Evolutionary conservation across 2,113 vertebrate species (phyloP), one percentile per base, ranked within the genome.

Genomic region (Centrocercus urophasianus): DNA sequence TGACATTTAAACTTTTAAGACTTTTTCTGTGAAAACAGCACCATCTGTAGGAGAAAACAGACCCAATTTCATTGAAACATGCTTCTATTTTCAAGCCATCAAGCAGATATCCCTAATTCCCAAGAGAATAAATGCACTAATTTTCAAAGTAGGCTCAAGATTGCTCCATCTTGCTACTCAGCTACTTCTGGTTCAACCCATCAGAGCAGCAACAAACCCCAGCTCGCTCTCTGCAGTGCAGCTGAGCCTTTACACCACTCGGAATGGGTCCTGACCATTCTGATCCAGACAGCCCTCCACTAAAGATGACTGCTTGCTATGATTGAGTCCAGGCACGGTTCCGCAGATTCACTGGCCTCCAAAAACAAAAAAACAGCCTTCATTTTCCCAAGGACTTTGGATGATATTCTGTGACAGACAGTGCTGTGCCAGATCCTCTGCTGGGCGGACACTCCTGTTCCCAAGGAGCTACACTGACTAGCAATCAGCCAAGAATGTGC

Each of bases 21-120:
- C 86, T 94, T 96, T 96, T 90, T 74, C 92, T 84, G 83, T 95
- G 89, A 97, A 96, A 95, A 95, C 65, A 96, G 95, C 96, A 95
- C 94, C 95, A 96, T 95, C 96, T 97, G 93, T 95, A 95, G 95
- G 95, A 90, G 82, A 86, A 90, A 91, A 83, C 40, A 16, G 64
- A 91, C 61, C 25, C 13, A 52, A 78, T 81, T 59, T 65, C 30
- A 65, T 61, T 67, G 50, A 83, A 91, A 83, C 6, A 1, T n/a
- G 18, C 21, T 52, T 32, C 30, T 59, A 9, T 34, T 83, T 89
- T 76, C 48, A 87, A 82, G 59, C 1, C 59, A 45, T 82, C 63
- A 90, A 83, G 59, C 27, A 79, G 18, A 72, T 75, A 4, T 12
- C 50, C 47, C 30, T 52, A 71, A 8, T 76, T 86, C 19, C 21